Base-by-base conservation (phyloP, 1,140 invertebrate species). In the Papilio polytes region DNA sequence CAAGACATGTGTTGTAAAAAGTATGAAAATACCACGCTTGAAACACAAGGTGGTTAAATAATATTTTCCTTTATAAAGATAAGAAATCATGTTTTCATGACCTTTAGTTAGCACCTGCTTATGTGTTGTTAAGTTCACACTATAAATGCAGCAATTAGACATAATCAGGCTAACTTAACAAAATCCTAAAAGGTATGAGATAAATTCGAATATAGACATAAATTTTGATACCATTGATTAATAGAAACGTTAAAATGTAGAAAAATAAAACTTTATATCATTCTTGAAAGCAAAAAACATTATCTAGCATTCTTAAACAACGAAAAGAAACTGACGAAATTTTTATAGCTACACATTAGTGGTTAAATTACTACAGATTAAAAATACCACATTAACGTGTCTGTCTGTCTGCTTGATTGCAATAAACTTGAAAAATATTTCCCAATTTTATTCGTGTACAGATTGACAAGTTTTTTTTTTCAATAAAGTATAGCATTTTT, bases 31-130 rank as follows among this genome's bases (percentile, higher is more conserved):
- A 66, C 59, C 59, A 63, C 59, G 59, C 63, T 36, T 66, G 3
- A 31, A 66, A 36, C 63, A 66, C 63, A 66, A 66, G 63, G 63
- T 66, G 63, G 22, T 66, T 31, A 36, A 66, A 31, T 26, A 22
- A 20, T 66, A 66, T 66, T 66, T 66, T 31, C 63, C 6, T 66
- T 66, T 36, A 26, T 63, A 12, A 36, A 15, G 63, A 31, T 66
- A 66, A 66, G 63, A 66, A 66, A 66, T 66, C 26, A 66, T 66
- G 63, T 66, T 66, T 66, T 66, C 63, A 66, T 13, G 63, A 66
- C 63, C 63, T 66, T 66, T 66, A 66, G 13, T 66, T 26, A 26
- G 31, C 63, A 66, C 63, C 63, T 66, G 63, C 63, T 66, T 66
- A 10, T 66, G 59, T 66, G 59, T 26, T 26, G 59, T 26, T 66